Evolutionary conservation across 2,797 vertebrate genomes (phyloP).

Genomic region (Falco columbarius): DNA sequence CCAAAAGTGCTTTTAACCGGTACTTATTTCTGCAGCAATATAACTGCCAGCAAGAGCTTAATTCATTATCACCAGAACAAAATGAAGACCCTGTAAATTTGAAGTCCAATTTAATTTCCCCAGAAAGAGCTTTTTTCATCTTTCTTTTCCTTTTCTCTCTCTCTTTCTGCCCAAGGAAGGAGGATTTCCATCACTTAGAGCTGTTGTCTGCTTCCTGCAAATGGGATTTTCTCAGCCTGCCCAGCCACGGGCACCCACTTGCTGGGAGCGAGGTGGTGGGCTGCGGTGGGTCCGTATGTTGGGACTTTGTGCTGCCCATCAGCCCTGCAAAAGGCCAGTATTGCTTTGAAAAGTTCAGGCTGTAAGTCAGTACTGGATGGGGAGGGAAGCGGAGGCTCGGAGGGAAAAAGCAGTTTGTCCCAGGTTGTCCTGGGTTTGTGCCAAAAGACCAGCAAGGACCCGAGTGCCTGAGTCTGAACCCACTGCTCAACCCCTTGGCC

Average conservation of each 20-base stretch:
- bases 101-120: constrained; percentile 67
- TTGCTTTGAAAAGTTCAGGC: neutral
- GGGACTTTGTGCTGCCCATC: neutral
- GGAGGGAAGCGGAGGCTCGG: neutral
- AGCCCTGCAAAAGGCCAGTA: neutral
- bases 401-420: neutral
- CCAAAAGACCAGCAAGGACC: neutral
- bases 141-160: neutral
- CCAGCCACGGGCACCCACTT: rapidly evolving
- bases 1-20: constrained; percentile 56
- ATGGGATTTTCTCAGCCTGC: neutral
- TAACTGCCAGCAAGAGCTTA: constrained; percentile 63
- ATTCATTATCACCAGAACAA: constrained; percentile 60
- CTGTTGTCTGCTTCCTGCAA: neutral
- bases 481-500: neutral
- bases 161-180: neutral
- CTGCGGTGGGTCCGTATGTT: rapidly evolving
- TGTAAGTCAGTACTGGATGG: neutral
- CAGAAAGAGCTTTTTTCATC: neutral
- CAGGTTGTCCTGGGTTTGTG: rapidly evolving
- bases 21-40: constrained; percentile 56
- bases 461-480: neutral
- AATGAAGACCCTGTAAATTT: constrained; percentile 63
- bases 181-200: neutral
- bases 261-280: neutral